A percentile compares a stretch with the other conserved stretches of the same genome.
Evolutionary conservation across 64 coral and sea anemone species (phyloP).

Genomic region (Porites lutea): DNA sequence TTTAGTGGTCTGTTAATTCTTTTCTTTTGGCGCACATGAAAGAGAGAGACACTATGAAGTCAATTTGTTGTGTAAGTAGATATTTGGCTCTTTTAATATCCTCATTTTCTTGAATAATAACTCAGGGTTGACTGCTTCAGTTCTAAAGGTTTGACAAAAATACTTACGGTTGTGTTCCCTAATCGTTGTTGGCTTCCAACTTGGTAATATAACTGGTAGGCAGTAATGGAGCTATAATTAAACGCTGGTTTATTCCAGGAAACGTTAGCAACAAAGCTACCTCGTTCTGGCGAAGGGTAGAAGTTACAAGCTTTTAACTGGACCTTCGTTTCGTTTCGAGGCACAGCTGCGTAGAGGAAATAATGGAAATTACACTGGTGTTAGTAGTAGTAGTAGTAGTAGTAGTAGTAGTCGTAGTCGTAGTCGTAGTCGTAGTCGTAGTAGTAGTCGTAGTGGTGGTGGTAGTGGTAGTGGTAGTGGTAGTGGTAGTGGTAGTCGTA

Average conservation of each 20-base stretch:
- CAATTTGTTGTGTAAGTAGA: too few relatives aligned
- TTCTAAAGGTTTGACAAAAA: background rate
- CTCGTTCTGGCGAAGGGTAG: background rate
- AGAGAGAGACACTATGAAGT: too few relatives aligned
- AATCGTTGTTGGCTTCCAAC: background rate
- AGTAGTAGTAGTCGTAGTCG: background rate
- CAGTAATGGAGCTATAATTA: slow-evolving; percentile 11
- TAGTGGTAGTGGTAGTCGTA: background rate
- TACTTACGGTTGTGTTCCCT: background rate
- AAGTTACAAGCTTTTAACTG: background rate
- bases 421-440: background rate
- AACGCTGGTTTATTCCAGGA: slow-evolving; percentile 54
- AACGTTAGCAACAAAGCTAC: slow-evolving; percentile 19
- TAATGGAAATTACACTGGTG: background rate
- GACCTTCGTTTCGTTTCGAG: background rate
- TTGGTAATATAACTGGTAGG: slow-evolving; percentile 21
- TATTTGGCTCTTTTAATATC: too few relatives aligned
- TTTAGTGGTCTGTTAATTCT: too few relatives aligned
- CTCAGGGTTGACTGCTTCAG: too few relatives aligned
- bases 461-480: background rate
- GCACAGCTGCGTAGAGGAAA: background rate
- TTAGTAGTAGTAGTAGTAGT: too few relatives aligned
- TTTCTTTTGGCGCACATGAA: too few relatives aligned
- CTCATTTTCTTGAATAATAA: too few relatives aligned
- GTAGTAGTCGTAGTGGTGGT: background rate